Evolutionary conservation across 2,888 invertebrate species (phyloP).

Genomic region (Erannis defoliaria): DNA sequence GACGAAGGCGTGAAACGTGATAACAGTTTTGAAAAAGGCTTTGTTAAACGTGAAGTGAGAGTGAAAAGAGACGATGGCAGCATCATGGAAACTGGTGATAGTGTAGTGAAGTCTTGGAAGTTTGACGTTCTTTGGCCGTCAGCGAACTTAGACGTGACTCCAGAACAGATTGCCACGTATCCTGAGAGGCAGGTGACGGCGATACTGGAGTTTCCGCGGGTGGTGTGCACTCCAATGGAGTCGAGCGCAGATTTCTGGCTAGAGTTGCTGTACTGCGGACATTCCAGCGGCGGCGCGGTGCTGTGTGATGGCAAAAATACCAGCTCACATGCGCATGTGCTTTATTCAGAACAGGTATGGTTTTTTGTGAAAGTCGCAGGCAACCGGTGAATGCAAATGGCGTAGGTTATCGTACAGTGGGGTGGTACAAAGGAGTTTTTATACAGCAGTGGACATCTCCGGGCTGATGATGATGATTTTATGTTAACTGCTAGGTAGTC

Average conservation of each 20-base stretch:
- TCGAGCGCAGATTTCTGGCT: conserved; percentile 91
- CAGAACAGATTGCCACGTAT: conserved; percentile 92
- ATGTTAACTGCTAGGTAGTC: no score
- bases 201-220: conserved; percentile 91
- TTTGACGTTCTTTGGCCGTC: conserved; percentile 94
- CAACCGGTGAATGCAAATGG: no score
- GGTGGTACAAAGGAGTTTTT: no score
- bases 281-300: conserved; percentile 87
- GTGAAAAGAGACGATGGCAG: conserved; percentile 71
- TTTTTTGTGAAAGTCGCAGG: background rate
- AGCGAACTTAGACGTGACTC: conserved; percentile 90
- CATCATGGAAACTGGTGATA: conserved; percentile 75
- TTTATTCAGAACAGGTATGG: conserved; percentile 91
- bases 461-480: no score
- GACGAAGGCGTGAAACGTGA: background rate
- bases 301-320: conserved; percentile 89
- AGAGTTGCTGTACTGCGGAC: conserved; percentile 93
- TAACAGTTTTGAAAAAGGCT: background rate
- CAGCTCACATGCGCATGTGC: conserved; percentile 86
- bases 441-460: no score
- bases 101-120: conserved; percentile 82
- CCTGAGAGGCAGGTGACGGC: conserved; percentile 91
- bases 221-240: conserved; percentile 88
- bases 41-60: conserved; percentile 34
- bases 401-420: no score